These are phyloP conservation scores for Premnoplex brunnescens DNA, from an alignment of 2,797 vertebrate genomes.

Conservation along the genomic window DNA sequence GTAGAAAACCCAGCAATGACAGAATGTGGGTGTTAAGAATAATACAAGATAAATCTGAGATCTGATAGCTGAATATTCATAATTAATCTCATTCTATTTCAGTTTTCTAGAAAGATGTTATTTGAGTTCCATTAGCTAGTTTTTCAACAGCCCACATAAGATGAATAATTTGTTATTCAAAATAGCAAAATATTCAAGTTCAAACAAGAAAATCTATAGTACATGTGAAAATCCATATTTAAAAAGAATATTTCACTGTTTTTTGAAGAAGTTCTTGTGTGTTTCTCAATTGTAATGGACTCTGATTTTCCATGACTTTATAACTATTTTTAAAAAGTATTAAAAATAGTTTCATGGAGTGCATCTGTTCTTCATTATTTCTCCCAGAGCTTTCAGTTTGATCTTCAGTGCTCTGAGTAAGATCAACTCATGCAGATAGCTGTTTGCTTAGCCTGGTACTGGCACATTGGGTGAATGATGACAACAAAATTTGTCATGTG, in stretches of 20 bases:
- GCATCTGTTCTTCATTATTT: background rate
- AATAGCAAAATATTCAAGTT: background rate
- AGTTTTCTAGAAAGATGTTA: background rate
- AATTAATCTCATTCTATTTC: background rate
- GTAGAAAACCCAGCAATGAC: background rate
- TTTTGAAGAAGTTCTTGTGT: background rate
- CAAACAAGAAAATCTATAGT: background rate
- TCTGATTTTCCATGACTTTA: background rate
- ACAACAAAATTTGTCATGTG: background rate
- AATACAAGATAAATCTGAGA: conserved; percentile 21
- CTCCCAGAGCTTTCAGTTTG: background rate
- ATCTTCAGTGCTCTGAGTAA: background rate
- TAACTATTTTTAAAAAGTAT: background rate
- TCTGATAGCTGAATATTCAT: background rate
- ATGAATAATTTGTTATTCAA: background rate
- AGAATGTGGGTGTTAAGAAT: conserved; percentile 11
- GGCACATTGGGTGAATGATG: background rate
- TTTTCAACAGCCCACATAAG: background rate
- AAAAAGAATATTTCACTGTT: fast-evolving
- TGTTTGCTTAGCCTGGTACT: background rate
- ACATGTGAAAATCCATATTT: background rate
- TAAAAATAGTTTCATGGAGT: background rate
- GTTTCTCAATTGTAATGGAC: background rate
- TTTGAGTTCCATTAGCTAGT: background rate
- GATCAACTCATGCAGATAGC: background rate